A percentile compares a stretch with the other conserved stretches of the same genome.
Conservation (phyloP, 2,888 invertebrate species). For the Shargacucullia verbasci region DNA sequence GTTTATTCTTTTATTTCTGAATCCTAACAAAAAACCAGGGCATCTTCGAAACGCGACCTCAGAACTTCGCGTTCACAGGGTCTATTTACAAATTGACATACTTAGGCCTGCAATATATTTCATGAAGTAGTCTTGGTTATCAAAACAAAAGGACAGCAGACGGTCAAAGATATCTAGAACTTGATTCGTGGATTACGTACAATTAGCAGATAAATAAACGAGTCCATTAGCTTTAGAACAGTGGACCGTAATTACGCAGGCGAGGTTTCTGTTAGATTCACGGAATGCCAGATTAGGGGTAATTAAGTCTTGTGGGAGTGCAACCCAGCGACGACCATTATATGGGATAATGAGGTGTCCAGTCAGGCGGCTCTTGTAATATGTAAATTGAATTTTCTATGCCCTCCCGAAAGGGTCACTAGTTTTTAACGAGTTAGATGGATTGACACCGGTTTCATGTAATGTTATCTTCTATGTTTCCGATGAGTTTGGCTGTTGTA, state of each 20-base stretch:
- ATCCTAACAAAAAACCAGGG: slow-evolving; percentile 33
- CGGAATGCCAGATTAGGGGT: slow-evolving; percentile 85
- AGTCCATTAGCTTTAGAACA: slow-evolving; percentile 79
- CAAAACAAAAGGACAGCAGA: slow-evolving; percentile 37
- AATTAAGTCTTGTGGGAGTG: slow-evolving; percentile 85
- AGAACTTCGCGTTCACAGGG: slow-evolving; percentile 37
- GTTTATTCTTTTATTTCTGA: slow-evolving; percentile 42
- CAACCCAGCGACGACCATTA: slow-evolving; percentile 78
- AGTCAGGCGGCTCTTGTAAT: slow-evolving; percentile 81
- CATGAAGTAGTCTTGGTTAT: slow-evolving; percentile 32
- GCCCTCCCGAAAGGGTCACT: slow-evolving; percentile 66
- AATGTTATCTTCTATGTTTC: not conserved
- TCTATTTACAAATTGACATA: slow-evolving; percentile 20
- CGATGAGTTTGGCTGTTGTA: no score
- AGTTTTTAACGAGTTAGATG: slow-evolving; percentile 64
- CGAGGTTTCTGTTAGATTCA: slow-evolving; percentile 81
- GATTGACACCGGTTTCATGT: slow-evolving; percentile 16
- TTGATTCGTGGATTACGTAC: slow-evolving; percentile 62
- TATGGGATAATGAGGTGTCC: slow-evolving; percentile 87
- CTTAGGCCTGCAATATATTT: no score
- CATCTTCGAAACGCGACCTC: slow-evolving; percentile 31
- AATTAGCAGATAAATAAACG: slow-evolving; percentile 83
- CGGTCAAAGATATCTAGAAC: slow-evolving; percentile 48
- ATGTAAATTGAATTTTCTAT: slow-evolving; percentile 86
- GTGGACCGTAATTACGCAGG: slow-evolving; percentile 81